Conservation (phyloP, 2,113 vertebrate species). For the Nesoenas mayeri region DNA sequence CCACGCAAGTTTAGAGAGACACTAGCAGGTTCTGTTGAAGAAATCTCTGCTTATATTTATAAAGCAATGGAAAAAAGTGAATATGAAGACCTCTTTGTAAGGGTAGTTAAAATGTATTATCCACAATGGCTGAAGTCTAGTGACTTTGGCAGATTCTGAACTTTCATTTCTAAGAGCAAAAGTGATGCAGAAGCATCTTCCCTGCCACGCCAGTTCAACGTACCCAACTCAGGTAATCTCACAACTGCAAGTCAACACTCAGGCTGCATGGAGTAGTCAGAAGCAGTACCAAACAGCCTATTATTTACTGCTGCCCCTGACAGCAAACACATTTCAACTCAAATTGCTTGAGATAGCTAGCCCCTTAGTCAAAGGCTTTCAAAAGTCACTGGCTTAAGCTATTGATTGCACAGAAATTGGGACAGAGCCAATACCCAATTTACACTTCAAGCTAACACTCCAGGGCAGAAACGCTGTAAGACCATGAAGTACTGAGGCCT, state of each 20-base stretch:
- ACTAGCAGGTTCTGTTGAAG: background rate
- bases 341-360: background rate
- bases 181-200: background rate
- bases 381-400: background rate
- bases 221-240: rapidly evolving
- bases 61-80: background rate
- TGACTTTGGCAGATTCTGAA: background rate
- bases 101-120: background rate
- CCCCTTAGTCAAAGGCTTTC: rapidly evolving
- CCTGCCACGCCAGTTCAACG: background rate
- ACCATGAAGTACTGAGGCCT: no score
- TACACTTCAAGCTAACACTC: background rate
- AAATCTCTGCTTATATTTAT: background rate
- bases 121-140: background rate
- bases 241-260: background rate
- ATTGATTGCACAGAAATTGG: background rate
- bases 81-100: background rate
- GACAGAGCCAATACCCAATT: background rate
- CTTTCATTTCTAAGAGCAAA: background rate
- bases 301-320: background rate
- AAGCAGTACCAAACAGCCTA: background rate
- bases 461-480: background rate
- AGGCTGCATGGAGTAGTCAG: background rate
- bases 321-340: background rate
- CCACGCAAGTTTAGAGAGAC: background rate